phyloP scores from a whole-genome alignment of 2,113 vertebrate genomes.

The Gulo gulo region DNA sequence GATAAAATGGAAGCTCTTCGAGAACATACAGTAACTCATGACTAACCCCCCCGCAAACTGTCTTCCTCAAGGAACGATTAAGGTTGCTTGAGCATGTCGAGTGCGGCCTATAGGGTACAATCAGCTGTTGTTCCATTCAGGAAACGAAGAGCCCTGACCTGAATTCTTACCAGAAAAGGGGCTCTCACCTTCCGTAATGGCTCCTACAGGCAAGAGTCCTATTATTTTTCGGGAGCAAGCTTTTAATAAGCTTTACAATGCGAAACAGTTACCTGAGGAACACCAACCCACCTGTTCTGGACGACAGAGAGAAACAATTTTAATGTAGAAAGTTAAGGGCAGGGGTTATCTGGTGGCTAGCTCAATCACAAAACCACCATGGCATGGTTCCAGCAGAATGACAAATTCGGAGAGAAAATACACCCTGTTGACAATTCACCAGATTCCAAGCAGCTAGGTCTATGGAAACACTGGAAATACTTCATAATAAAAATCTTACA shows the following conservation, averaged over 20 bases:
- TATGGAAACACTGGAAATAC: not conserved
- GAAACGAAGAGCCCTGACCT: not conserved
- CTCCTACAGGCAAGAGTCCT: not conserved
- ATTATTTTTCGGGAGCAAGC: not conserved
- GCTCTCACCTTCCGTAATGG: not conserved
- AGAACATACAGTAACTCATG: not conserved
- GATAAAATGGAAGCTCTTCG: not conserved
- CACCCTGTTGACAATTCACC: not conserved
- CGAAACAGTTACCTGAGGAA: not conserved
- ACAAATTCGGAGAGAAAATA: conserved; percentile 31
- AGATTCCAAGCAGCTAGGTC: not conserved
- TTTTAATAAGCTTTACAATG: not conserved
- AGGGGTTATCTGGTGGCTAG: conserved; percentile 27
- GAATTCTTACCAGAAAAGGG: not conserved
- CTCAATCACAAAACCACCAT: not conserved
- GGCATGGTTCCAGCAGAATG: not conserved
- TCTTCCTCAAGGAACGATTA: not conserved
- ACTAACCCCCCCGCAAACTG: not conserved
- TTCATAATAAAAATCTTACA: conserved; percentile 32
- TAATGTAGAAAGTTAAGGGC: conserved; percentile 15
- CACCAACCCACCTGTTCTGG: not conserved
- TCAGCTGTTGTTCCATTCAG: not conserved
- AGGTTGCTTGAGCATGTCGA: not conserved
- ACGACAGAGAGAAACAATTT: conserved; percentile 6
- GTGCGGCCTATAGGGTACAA: not conserved